A percentile compares a stretch with the other conserved stretches of the same genome.
phyloP scores from a whole-genome alignment of 1,140 invertebrate genomes.

The Ostrea edulis region DNA sequence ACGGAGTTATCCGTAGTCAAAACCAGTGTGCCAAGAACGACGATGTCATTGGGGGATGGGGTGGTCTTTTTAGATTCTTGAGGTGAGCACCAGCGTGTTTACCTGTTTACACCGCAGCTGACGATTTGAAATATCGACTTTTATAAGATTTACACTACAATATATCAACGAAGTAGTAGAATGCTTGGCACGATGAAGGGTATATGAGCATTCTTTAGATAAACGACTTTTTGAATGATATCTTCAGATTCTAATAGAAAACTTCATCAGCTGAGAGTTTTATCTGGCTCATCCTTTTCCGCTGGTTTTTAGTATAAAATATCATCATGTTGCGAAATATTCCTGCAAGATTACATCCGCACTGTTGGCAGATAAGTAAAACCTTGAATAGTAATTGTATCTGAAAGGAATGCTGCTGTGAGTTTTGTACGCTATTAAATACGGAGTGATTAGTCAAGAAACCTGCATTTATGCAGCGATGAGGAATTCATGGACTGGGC shows the following conservation, averaged over 20 bases:
- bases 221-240: not conserved
- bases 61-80: too few relatives aligned
- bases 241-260: not conserved
- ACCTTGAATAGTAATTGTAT: conserved; percentile 22
- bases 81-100: too few relatives aligned
- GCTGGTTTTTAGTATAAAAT: not conserved
- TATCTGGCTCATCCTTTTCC: not conserved
- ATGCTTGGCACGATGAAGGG: not conserved
- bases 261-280: not conserved
- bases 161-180: too few relatives aligned
- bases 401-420: not conserved
- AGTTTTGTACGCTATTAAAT: not conserved
- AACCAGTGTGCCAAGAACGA: too few relatives aligned
- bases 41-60: too few relatives aligned
- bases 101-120: too few relatives aligned
- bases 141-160: too few relatives aligned
- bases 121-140: too few relatives aligned
- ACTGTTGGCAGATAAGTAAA: conserved; percentile 9
- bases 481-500: too few relatives aligned
- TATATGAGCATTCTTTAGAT: not conserved
- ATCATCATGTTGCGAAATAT: conserved; percentile 3
- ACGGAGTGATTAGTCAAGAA: too few relatives aligned
- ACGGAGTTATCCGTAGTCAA: too few relatives aligned
- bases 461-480: too few relatives aligned
- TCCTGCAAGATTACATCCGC: not conserved